Evolutionary conservation across 2,113 vertebrate species (phyloP), one percentile per base, ranked within the genome.

Genomic region (Rhinopomastus cyanomelas): DNA sequence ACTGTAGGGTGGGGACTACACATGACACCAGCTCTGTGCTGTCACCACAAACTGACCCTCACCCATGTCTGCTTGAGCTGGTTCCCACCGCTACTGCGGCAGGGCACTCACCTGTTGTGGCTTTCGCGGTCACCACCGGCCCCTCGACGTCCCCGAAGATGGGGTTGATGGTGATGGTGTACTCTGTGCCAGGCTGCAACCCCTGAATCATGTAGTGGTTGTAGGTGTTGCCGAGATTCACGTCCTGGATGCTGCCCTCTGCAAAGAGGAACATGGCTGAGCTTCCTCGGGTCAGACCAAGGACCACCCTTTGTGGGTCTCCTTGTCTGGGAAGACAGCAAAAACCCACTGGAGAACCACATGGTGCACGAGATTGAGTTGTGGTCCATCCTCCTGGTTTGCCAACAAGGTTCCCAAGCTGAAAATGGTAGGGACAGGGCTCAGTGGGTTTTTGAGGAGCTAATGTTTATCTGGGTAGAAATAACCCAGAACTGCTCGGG

Each of bases 161-260:
- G 37, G 98, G 98, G 89, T 98, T 99, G 94, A 99, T 95, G 48
- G 98, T 98, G 85, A 98, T 25, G 0, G 91, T 97, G 95, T 98
- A 98, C 65, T 98, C 98, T 3, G 89, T 79, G 81, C 97, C 98
- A 1, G 96, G 22, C 19, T 96, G 95, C 39, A 99, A 97, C 22
- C 98, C 98, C 89, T 98, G 98, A 93, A 99, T 98, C 98, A 98
- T 98, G 96, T 99, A 99, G 93, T 97, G 98, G 90, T 90, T 97
- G 93, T 98, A 98, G 62, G 60, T 94, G 59, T 97, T 97, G 36
- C 97, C 96, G 1, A 99, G 97, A 88, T 98, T 99, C 72, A 98
- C 94, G 5, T 98, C 98, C 86, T 98, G 98, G 52, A 98, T 89
- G 86, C 97, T 97, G 73, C 98, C 98, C 16, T 98, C 98, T 98